Conservation (phyloP, 2,888 invertebrate species). For the Macaria liturata region DNA sequence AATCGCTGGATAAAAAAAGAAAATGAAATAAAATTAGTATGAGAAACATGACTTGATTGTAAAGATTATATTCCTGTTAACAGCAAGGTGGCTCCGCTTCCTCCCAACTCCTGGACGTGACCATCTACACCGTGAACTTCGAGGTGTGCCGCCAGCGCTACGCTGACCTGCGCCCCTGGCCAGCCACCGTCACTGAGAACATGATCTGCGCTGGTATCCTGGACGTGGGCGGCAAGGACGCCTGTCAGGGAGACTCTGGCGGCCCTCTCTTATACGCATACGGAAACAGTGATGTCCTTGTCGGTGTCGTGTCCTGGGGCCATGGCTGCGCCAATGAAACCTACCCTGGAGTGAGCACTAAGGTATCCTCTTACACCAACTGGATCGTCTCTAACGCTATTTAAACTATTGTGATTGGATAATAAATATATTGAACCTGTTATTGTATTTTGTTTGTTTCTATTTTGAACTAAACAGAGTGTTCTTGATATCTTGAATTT, state of each 20-base stretch:
- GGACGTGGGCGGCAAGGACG: conserved; percentile 37
- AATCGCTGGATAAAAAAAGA: too few species aligned
- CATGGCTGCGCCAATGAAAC: conserved; percentile 15
- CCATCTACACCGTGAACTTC: conserved; percentile 26
- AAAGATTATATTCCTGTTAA: not conserved
- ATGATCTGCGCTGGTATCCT: conserved; percentile 54
- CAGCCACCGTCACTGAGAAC: conserved; percentile 36
- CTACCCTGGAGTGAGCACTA: conserved; percentile 66
- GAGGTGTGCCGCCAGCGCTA: conserved; percentile 31
- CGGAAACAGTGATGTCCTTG: conserved; percentile 2
- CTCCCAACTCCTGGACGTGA: conserved; percentile 18
- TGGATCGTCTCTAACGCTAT: conserved; percentile 39
- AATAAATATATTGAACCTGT: too few species aligned
- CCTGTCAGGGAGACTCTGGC: conserved; percentile 34
- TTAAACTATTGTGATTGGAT: conserved; percentile 3
- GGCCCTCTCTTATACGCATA: conserved; percentile 34
- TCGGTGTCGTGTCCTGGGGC: conserved; percentile 36
- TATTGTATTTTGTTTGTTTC: too few species aligned
- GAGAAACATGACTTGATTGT: too few species aligned
- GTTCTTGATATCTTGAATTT: too few species aligned
- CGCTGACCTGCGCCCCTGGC: not conserved
- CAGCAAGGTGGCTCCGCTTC: conserved; percentile 1
- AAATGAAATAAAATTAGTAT: too few species aligned
- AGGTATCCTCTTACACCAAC: conserved; percentile 44
- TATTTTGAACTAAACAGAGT: too few species aligned